Evolutionary conservation across 2,113 vertebrate species (phyloP).

Genomic region (Perccottus glenii): DNA sequence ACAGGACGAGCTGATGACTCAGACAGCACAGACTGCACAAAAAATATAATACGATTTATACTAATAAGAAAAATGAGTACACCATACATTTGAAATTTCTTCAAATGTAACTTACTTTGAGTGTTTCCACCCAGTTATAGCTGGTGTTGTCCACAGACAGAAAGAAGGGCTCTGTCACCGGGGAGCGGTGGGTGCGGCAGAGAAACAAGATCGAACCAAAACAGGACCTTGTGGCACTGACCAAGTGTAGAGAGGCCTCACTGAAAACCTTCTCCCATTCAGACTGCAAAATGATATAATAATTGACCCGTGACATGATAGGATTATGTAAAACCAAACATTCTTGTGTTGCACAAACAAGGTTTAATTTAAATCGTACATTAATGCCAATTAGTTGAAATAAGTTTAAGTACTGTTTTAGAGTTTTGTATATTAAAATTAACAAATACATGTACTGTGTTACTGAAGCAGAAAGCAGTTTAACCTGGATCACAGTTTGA

Average conservation of each 20-base stretch:
- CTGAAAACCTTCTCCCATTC: constrained; percentile 87
- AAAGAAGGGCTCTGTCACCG: constrained; percentile 72
- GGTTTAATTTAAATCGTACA: no score
- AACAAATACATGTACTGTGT: no score
- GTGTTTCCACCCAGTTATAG: constrained; percentile 89
- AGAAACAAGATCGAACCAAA: constrained; percentile 90
- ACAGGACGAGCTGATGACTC: constrained; percentile 78
- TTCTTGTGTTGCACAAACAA: no score
- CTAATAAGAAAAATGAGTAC: no score
- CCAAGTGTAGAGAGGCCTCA: constrained; percentile 74
- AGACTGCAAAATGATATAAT: constrained; percentile 65
- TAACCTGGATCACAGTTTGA: no score
- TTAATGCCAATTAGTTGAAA: no score
- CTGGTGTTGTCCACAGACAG: constrained; percentile 82
- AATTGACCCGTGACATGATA: no score
- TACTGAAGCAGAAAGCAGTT: no score
- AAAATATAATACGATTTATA: neutral
- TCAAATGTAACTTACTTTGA: constrained; percentile 50
- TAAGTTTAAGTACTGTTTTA: no score
- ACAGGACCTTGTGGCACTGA: constrained; percentile 86
- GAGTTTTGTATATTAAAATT: no score
- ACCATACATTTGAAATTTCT: no score
- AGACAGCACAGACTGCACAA: constrained; percentile 71
- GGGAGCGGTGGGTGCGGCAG: constrained; percentile 72
- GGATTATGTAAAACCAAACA: no score